These are phyloP conservation scores for Helleia helle DNA, from an alignment of 2,888 invertebrate genomes.

Conservation along the genomic window DNA sequence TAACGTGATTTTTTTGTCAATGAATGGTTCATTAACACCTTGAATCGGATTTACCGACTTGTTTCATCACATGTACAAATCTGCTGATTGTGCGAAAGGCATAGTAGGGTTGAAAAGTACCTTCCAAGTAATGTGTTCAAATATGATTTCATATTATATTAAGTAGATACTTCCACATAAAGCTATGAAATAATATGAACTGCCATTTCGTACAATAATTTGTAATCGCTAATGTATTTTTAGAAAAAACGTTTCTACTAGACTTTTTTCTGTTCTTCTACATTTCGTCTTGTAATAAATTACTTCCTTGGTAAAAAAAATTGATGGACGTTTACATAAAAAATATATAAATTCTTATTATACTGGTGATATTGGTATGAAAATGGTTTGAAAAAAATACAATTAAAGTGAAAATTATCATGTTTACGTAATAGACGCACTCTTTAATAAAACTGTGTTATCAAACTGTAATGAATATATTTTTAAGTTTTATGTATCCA, in stretches of 20 bases:
- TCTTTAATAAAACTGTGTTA: constrained; percentile 3
- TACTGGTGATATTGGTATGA: too few species aligned
- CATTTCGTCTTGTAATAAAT: too few species aligned
- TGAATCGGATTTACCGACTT: too few species aligned
- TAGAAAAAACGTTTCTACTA: neutral
- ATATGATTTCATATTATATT: constrained; percentile 8
- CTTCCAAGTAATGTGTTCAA: constrained; percentile 25
- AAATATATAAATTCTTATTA: too few species aligned
- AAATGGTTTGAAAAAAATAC: too few species aligned
- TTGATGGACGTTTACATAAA: too few species aligned
- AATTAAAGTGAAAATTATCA: too few species aligned
- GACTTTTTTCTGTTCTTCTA: too few species aligned
- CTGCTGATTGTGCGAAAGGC: neutral
- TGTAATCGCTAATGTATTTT: neutral
- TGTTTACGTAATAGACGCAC: neutral
- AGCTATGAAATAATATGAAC: neutral
- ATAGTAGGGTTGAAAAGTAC: constrained; percentile 16
- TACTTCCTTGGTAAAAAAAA: too few species aligned
- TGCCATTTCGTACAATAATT: constrained; percentile 10
- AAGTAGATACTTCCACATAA: neutral
- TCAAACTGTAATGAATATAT: constrained; percentile 14
- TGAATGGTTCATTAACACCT: too few species aligned
- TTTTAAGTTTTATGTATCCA: constrained; percentile 36
- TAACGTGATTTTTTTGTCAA: too few species aligned
- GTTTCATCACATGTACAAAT: too few species aligned